Conservation (phyloP, 2,888 invertebrate genomes). For the Ellobium chinense region DNA sequence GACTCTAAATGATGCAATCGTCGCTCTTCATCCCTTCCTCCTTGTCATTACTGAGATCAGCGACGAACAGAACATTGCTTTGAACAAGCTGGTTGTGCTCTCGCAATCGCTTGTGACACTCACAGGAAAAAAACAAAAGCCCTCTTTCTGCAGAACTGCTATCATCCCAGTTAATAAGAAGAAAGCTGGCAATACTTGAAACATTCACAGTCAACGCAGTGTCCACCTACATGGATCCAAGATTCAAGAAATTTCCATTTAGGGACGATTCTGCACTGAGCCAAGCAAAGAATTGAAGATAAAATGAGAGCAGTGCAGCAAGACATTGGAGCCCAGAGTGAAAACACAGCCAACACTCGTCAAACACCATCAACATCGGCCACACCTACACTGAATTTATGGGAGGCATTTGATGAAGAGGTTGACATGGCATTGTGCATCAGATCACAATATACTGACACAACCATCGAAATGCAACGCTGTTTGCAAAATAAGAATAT, state of each 20-base stretch:
- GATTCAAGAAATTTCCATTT: slow-evolving; percentile 1
- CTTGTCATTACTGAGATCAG: background rate
- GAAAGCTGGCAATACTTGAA: background rate
- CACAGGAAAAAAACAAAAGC: background rate
- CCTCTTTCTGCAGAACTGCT: background rate
- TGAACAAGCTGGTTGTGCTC: background rate
- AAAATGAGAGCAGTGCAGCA: background rate
- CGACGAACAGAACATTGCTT: background rate
- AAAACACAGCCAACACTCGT: too few relatives aligned
- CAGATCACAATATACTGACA: background rate
- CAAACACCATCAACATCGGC: background rate
- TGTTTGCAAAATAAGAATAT: background rate
- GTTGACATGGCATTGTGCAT: background rate
- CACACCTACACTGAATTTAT: background rate
- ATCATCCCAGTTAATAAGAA: background rate
- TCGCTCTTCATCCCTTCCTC: background rate
- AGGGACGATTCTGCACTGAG: background rate
- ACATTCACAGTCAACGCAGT: background rate
- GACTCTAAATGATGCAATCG: background rate
- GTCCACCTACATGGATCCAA: slow-evolving; percentile 2
- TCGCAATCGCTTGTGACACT: background rate
- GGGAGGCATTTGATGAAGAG: slow-evolving; percentile 2
- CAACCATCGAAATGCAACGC: slow-evolving; percentile 1
- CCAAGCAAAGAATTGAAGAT: background rate
- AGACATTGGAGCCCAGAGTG: background rate